These are phyloP conservation scores for Punctoribates punctum DNA, from an alignment of 2,888 invertebrate species.

Conservation along the genomic window DNA sequence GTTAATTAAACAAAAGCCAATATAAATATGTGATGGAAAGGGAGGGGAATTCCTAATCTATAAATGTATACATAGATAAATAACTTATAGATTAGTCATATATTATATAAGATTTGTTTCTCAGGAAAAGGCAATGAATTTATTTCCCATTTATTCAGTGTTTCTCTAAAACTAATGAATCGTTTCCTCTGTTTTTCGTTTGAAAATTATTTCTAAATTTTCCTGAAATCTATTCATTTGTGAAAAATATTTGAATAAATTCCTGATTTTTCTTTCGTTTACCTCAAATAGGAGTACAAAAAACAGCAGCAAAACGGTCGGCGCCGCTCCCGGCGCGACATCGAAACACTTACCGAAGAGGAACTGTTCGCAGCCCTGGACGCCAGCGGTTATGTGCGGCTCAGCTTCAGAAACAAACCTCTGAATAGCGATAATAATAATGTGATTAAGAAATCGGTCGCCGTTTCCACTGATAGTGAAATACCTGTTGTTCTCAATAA, in stretches of 20 bases:
- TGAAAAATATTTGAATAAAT: not conserved
- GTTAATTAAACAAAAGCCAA: too few species aligned
- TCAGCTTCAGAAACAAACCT: not conserved
- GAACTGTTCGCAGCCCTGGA: slow-evolving; percentile 49
- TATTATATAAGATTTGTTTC: too few species aligned
- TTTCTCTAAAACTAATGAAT: too few species aligned
- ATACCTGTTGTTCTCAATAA: slow-evolving; percentile 52
- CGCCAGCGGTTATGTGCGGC: slow-evolving; percentile 40
- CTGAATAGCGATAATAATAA: slow-evolving; percentile 40
- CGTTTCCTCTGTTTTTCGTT: too few species aligned
- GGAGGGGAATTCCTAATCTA: too few species aligned
- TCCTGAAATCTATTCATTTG: not conserved
- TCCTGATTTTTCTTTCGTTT: not conserved
- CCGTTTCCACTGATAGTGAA: slow-evolving; percentile 70
- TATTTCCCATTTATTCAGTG: too few species aligned
- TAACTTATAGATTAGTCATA: too few species aligned
- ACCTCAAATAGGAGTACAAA: not conserved
- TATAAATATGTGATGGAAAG: too few species aligned
- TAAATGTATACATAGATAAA: too few species aligned
- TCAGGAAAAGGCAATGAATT: too few species aligned
- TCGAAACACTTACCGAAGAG: slow-evolving; percentile 70
- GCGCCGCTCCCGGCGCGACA: slow-evolving; percentile 60
- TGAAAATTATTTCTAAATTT: not conserved
- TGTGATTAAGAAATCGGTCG: slow-evolving; percentile 58
- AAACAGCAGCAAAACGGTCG: not conserved